Percentiles rank a stretch among this genome's conserved stretches.
These are phyloP conservation scores for Aplysia californica DNA, from an alignment of 1,140 invertebrate species.

Conservation along the genomic window DNA sequence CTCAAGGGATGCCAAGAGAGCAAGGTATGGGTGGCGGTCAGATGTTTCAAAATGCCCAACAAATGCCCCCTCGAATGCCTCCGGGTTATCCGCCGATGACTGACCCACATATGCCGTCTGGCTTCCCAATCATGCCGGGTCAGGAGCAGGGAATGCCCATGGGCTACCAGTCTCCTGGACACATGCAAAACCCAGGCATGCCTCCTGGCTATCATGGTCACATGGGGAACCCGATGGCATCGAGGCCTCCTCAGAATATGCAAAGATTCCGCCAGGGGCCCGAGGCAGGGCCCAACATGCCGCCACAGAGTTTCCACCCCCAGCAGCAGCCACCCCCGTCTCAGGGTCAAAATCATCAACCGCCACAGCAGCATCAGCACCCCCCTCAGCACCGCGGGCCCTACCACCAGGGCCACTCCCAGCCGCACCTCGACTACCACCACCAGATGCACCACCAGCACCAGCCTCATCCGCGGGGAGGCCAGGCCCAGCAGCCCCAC, in stretches of 20 bases:
- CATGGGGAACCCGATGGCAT: slow-evolving; percentile 3
- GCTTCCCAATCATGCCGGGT: background rate
- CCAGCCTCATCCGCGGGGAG: background rate
- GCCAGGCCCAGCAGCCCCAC: background rate
- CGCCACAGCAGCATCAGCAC: slow-evolving; percentile 6
- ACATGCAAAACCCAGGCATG: slow-evolving; percentile 6
- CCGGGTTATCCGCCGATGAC: slow-evolving; percentile 19
- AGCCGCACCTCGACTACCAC: background rate
- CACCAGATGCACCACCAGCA: background rate
- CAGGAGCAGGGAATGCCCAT: slow-evolving; percentile 12
- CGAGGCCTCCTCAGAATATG: slow-evolving; percentile 20
- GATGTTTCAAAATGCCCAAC: background rate
- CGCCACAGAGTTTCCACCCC: slow-evolving; percentile 17
- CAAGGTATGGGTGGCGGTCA: background rate
- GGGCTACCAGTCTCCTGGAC: slow-evolving; percentile 4
- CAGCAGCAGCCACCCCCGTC: slow-evolving; percentile 5
- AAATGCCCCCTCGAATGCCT: slow-evolving; percentile 20
- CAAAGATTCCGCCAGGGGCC: too few relatives aligned
- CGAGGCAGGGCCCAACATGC: too few relatives aligned
- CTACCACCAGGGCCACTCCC: background rate
- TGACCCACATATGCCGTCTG: slow-evolving; percentile 13
- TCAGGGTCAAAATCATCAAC: slow-evolving; percentile 3
- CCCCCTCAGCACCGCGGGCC: background rate
- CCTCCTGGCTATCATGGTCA: slow-evolving; percentile 14
- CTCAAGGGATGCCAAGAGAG: slow-evolving; percentile 2